Percentiles rank a stretch among this genome's conserved stretches.
These are phyloP conservation scores for Heliconius sara DNA, from an alignment of 2,888 invertebrate species.

Conservation along the genomic window DNA sequence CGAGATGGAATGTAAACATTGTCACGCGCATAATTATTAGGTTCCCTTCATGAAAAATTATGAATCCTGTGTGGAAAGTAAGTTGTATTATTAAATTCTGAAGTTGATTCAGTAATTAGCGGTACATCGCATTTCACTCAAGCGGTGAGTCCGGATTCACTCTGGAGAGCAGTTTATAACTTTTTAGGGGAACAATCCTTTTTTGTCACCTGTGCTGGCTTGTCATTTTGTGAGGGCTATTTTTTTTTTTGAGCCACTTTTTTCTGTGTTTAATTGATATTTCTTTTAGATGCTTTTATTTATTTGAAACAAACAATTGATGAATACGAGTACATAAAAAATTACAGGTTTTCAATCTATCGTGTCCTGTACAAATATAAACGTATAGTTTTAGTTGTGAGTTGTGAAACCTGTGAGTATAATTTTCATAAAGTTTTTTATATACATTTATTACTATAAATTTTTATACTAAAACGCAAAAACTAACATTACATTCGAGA, in stretches of 20 bases:
- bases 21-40: constrained; percentile 42
- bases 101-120: constrained; percentile 80
- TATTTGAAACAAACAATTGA: neutral
- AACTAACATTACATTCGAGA: no score
- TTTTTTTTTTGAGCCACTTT: neutral
- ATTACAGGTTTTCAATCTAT: no score
- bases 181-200: constrained; percentile 48
- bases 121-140: constrained; percentile 82
- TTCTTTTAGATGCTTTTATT: neutral
- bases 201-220: constrained; percentile 24
- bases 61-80: constrained; percentile 69
- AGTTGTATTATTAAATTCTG: constrained; percentile 83
- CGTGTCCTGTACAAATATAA: no score
- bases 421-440: no score
- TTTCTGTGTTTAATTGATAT: neutral
- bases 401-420: no score
- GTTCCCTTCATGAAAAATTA: constrained; percentile 75
- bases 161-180: constrained; percentile 52
- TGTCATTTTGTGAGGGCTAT: constrained; percentile 7
- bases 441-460: no score
- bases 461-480: no score
- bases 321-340: neutral
- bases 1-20: constrained; percentile 36
- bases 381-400: no score
- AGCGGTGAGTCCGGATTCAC: constrained; percentile 58